These are phyloP conservation scores for Parnassius smintheus DNA, from an alignment of 2,888 invertebrate species.

Conservation along the genomic window DNA sequence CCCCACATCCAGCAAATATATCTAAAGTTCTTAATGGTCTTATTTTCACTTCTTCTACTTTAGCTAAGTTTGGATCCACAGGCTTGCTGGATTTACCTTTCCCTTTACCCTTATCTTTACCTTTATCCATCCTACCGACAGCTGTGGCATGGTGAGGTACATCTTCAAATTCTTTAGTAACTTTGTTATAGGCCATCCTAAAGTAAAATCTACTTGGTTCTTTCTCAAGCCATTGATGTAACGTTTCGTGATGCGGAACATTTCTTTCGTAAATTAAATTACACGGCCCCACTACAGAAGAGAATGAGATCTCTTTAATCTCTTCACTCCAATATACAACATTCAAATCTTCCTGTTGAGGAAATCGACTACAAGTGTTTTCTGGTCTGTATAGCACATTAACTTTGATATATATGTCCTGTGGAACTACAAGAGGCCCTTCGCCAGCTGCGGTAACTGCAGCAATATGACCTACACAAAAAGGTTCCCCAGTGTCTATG, in stretches of 20 bases:
- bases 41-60: constrained; percentile 51
- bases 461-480: constrained; percentile 86
- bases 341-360: constrained; percentile 85
- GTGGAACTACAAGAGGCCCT: constrained; percentile 73
- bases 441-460: constrained; percentile 81
- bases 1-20: constrained; percentile 94
- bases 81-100: constrained; percentile 82
- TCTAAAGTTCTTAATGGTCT: constrained; percentile 85
- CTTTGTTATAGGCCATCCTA: constrained; percentile 83
- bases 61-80: constrained; percentile 40
- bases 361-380: constrained; percentile 83
- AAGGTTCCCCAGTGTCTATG: constrained; percentile 87
- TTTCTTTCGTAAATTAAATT: constrained; percentile 84
- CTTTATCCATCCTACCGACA: constrained; percentile 82
- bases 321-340: constrained; percentile 89
- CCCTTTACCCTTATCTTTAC: constrained; percentile 85
- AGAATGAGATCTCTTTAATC: constrained; percentile 82
- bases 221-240: constrained; percentile 81
- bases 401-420: constrained; percentile 84
- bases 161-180: constrained; percentile 79
- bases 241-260: constrained; percentile 67
- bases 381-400: constrained; percentile 88
- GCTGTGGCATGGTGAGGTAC: constrained; percentile 81
- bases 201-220: constrained; percentile 90
- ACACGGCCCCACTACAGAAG: constrained; percentile 85